phyloP scores from a whole-genome alignment of 2,888 invertebrate genomes.

The Meliscaeva auricollis region DNA sequence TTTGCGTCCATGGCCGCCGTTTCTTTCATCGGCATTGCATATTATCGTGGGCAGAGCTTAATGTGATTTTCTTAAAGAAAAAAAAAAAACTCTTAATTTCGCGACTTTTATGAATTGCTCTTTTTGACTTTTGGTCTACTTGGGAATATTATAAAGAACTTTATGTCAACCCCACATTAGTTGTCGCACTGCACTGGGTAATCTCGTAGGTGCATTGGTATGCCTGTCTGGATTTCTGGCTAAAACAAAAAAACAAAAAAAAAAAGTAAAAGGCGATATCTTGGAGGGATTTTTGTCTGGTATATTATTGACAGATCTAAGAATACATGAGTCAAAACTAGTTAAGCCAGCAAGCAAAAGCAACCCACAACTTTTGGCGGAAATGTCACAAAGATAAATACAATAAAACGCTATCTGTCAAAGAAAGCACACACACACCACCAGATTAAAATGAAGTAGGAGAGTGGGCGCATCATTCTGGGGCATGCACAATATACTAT shows the following conservation, averaged over 20 bases:
- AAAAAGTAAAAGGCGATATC: conserved; percentile 44
- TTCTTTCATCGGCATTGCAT: conserved; percentile 13
- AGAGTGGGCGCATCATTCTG: conserved; percentile 48
- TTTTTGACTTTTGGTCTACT: conserved; percentile 13
- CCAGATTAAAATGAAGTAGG: conserved; percentile 39
- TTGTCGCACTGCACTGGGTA: conserved; percentile 7
- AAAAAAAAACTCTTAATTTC: conserved; percentile 1
- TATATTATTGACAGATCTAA: conserved; percentile 26
- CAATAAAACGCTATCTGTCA: conserved; percentile 60
- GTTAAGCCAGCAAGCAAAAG: conserved; percentile 32
- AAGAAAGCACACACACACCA: conserved; percentile 54
- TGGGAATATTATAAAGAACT: conserved; percentile 30
- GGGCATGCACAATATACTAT: neutral
- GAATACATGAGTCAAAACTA: conserved; percentile 51
- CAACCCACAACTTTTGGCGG: conserved; percentile 59
- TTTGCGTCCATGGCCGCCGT: neutral
- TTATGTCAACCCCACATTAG: conserved; percentile 23
- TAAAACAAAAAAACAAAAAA: neutral
- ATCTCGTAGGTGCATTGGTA: conserved; percentile 52
- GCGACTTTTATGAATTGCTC: conserved; percentile 28
- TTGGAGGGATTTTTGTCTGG: neutral
- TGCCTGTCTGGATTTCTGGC: conserved; percentile 14
- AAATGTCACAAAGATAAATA: conserved; percentile 59
- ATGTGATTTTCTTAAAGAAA: neutral
- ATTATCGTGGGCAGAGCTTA: conserved; percentile 12